phyloP scores from a whole-genome alignment of 1,140 invertebrate genomes.

The Octopus sinensis region DNA sequence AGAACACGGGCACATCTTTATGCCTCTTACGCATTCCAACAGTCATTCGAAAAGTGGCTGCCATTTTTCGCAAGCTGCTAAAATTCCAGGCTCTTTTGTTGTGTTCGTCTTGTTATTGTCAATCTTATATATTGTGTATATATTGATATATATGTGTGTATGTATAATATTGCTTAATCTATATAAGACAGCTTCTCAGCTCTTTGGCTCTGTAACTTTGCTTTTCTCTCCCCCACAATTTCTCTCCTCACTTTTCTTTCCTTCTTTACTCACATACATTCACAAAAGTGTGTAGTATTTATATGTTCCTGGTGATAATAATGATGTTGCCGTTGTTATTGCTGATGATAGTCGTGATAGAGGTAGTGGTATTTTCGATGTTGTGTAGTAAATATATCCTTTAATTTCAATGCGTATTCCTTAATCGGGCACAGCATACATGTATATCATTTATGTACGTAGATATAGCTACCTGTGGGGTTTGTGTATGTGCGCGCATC shows the following conservation, averaged over 20 bases:
- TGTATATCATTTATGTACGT: too few relatives aligned
- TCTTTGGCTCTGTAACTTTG: not conserved
- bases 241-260: not conserved
- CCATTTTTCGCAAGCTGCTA: conserved; percentile 2
- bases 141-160: not conserved
- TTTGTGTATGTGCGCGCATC: too few relatives aligned
- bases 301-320: too few relatives aligned
- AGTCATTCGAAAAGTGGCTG: conserved; percentile 14
- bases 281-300: too few relatives aligned
- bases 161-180: not conserved
- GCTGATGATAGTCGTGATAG: too few relatives aligned
- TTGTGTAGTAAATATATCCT: too few relatives aligned
- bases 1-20: conserved; percentile 23
- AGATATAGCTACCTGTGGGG: too few relatives aligned
- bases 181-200: not conserved
- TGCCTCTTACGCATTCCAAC: conserved; percentile 17
- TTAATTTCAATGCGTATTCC: too few relatives aligned
- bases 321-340: too few relatives aligned
- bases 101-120: not conserved
- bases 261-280: not conserved
- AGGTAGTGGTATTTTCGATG: too few relatives aligned
- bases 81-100: not conserved
- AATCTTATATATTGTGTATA: not conserved
- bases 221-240: not conserved
- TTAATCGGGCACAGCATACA: too few relatives aligned